A percentile compares a stretch with the other conserved stretches of the same genome.
These are phyloP conservation scores for Lepus townsendii DNA, from an alignment of 2,797 vertebrate species.

Conservation along the genomic window DNA sequence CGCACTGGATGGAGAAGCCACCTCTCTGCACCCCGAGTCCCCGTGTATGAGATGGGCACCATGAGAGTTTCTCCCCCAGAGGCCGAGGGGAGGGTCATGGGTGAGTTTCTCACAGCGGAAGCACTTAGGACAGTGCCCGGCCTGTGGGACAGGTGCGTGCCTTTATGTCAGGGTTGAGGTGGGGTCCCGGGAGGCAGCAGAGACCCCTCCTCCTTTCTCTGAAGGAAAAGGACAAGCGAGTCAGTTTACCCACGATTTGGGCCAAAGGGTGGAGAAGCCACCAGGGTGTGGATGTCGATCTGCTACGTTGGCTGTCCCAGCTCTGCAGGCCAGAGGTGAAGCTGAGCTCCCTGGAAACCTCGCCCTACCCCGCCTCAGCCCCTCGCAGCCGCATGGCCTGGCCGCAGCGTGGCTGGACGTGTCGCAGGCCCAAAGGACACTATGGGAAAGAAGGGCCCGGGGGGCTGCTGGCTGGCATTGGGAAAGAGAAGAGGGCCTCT, in stretches of 20 bases:
- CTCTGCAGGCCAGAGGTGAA: neutral
- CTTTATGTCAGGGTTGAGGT: too few species aligned
- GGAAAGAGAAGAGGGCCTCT: neutral
- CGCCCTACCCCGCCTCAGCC: neutral
- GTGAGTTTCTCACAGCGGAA: neutral
- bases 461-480: neutral
- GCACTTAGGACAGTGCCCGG: neutral
- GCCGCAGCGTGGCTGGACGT: neutral
- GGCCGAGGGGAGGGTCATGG: neutral
- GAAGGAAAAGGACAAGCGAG: neutral
- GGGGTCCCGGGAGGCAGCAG: neutral
- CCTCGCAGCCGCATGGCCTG: neutral
- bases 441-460: neutral
- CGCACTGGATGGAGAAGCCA: neutral
- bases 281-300: neutral
- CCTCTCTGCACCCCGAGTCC: neutral
- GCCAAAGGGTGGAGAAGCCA: too few species aligned
- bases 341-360: neutral
- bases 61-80: neutral
- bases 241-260: neutral
- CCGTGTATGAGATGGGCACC: neutral
- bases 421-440: neutral
- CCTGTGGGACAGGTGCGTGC: neutral
- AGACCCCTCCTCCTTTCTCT: neutral
- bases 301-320: neutral